Percentiles rank a stretch among this genome's conserved stretches.
phyloP scores from a whole-genome alignment of 2,113 vertebrate genomes.

The Chiloscyllium plagiosum region DNA sequence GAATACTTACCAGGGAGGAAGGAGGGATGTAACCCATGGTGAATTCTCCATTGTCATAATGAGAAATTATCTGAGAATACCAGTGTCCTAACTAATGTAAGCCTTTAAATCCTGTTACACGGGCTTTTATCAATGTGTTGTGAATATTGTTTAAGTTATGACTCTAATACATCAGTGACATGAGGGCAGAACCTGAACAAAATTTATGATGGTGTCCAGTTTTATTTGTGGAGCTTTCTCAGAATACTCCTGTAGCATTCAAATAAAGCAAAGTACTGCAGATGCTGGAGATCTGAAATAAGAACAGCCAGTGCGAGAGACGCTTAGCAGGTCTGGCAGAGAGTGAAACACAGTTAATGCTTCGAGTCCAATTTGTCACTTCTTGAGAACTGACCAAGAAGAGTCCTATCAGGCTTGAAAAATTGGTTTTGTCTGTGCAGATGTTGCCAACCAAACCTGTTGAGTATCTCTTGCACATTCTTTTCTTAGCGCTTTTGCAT shows the following conservation, averaged over 20 bases:
- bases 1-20: neutral
- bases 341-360: too few relatives aligned
- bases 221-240: neutral
- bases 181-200: neutral
- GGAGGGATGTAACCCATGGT: neutral
- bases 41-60: neutral
- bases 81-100: neutral
- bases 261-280: too few relatives aligned
- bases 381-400: too few relatives aligned
- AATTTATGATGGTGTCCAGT: neutral
- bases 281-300: too few relatives aligned
- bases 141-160: neutral
- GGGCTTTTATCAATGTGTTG: neutral
- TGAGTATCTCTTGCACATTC: too few relatives aligned
- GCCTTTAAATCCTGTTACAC: neutral
- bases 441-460: too few relatives aligned
- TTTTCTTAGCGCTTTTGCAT: too few relatives aligned
- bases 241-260: neutral
- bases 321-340: too few relatives aligned
- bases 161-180: neutral
- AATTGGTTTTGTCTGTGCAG: too few relatives aligned
- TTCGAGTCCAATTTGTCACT: too few relatives aligned
- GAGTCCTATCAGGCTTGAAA: too few relatives aligned
- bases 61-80: neutral
- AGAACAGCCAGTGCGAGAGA: too few relatives aligned